Evolutionary conservation across 2,797 vertebrate species (phyloP).

Genomic region (Enteromius paludinosus): DNA sequence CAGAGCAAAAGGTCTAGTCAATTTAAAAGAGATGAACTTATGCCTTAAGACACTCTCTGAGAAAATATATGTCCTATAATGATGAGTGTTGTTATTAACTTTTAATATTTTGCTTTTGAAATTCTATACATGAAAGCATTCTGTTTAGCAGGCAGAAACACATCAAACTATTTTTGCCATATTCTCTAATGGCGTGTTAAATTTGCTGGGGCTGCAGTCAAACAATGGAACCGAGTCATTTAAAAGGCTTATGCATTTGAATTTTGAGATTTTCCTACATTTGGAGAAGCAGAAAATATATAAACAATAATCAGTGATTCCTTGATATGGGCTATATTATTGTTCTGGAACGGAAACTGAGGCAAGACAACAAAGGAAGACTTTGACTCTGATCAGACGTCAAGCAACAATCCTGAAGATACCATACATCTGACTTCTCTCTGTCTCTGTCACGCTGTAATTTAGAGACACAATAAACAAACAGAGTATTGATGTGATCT

Average conservation of each 20-base stretch:
- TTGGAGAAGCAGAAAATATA: not conserved
- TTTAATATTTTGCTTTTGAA: constrained; percentile 1
- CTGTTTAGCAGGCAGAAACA: constrained; percentile 3
- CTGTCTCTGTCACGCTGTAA: not conserved
- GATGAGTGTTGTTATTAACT: not conserved
- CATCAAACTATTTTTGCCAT: not conserved
- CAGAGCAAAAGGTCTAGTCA: not conserved
- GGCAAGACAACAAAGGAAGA: constrained; percentile 7
- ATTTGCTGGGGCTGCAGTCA: constrained; percentile 15
- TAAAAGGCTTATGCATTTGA: not conserved
- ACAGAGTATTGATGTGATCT: not conserved
- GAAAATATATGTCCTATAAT: not conserved
- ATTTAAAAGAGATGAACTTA: not conserved
- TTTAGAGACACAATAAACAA: not conserved
- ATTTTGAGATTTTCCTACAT: not conserved
- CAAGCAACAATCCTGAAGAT: not conserved
- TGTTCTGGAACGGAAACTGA: not conserved
- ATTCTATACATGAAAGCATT: constrained; percentile 1
- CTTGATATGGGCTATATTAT: not conserved
- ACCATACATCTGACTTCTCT: not conserved
- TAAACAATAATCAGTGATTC: not conserved
- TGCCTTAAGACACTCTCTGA: not conserved
- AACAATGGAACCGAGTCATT: not conserved
- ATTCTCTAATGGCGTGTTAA: constrained; percentile 8
- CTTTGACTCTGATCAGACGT: not conserved